phyloP scores from a whole-genome alignment of 2,888 invertebrate genomes.

The Cabera pusaria region DNA sequence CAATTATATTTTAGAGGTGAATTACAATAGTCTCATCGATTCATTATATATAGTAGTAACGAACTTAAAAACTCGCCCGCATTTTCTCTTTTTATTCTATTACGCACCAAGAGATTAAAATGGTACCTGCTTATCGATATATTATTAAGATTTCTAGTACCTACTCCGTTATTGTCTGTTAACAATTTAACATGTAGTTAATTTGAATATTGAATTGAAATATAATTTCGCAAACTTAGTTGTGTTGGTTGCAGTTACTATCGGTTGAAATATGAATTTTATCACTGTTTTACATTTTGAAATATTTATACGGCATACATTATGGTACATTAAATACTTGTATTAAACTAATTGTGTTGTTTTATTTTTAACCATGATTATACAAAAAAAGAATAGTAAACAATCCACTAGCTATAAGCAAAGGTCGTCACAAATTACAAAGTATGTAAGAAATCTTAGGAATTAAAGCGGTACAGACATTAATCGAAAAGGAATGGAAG shows the following conservation, averaged over 20 bases:
- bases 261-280: slow-evolving; percentile 81
- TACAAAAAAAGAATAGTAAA: too few species aligned
- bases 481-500: too few species aligned
- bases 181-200: slow-evolving; percentile 38
- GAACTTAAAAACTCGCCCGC: slow-evolving; percentile 8
- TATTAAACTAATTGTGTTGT: slow-evolving; percentile 63
- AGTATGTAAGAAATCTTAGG: too few species aligned
- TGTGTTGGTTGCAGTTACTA: slow-evolving; percentile 72
- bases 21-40: too few species aligned
- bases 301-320: slow-evolving; percentile 84
- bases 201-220: slow-evolving; percentile 53
- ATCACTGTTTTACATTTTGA: slow-evolving; percentile 84
- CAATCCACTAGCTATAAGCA: too few species aligned
- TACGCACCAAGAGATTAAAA: slow-evolving; percentile 54
- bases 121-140: slow-evolving; percentile 73
- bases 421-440: too few species aligned
- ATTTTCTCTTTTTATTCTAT: slow-evolving; percentile 26
- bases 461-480: too few species aligned
- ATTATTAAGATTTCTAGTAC: slow-evolving; percentile 42
- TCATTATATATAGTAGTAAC: too few species aligned
- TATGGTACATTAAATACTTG: slow-evolving; percentile 82
- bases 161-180: slow-evolving; percentile 43
- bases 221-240: slow-evolving; percentile 69
- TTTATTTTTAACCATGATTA: slow-evolving; percentile 63
- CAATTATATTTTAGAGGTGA: too few species aligned